Percentiles rank a stretch among this genome's conserved stretches.
phyloP scores from a whole-genome alignment of 2,797 vertebrate genomes.

The Pseudochirops corinnae region DNA sequence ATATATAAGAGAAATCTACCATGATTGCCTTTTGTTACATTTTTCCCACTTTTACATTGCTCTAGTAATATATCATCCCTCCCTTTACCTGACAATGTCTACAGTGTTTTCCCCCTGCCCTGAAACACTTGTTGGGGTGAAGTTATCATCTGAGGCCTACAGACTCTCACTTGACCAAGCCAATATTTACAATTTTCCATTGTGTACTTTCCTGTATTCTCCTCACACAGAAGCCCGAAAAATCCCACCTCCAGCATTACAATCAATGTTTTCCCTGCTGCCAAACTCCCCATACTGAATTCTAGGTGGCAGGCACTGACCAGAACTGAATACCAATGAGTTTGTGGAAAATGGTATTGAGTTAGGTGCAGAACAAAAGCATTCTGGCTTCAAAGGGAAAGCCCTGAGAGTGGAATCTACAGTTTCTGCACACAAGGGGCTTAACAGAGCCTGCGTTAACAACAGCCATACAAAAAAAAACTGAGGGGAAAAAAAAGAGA shows the following conservation, averaged over 20 bases:
- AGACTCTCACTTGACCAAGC: constrained; percentile 26
- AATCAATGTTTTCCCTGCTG: constrained; percentile 69
- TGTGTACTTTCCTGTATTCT: constrained; percentile 17
- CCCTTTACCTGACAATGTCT: not conserved
- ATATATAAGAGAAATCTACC: not conserved
- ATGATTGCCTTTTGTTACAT: not conserved
- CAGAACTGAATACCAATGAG: constrained; percentile 91
- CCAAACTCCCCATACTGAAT: constrained; percentile 83
- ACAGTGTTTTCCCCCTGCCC: not conserved
- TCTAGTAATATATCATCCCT: not conserved
- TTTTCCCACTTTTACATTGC: not conserved
- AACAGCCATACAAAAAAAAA: constrained; percentile 38
- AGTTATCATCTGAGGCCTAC: constrained; percentile 20
- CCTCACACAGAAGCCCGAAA: constrained; percentile 49
- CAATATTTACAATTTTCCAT: not conserved
- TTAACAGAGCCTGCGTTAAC: constrained; percentile 81
- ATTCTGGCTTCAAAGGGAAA: constrained; percentile 89
- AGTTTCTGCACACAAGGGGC: constrained; percentile 83
- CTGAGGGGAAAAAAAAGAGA: not conserved
- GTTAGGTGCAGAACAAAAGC: constrained; percentile 93
- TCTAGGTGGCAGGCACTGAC: constrained; percentile 90
- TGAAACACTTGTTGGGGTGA: not conserved
- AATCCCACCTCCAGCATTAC: constrained; percentile 35
- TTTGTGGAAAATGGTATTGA: constrained; percentile 85
- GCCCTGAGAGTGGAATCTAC: constrained; percentile 74